Evolutionary conservation across 2,797 vertebrate species (phyloP).

Genomic region (Acridotheres tristis): DNA sequence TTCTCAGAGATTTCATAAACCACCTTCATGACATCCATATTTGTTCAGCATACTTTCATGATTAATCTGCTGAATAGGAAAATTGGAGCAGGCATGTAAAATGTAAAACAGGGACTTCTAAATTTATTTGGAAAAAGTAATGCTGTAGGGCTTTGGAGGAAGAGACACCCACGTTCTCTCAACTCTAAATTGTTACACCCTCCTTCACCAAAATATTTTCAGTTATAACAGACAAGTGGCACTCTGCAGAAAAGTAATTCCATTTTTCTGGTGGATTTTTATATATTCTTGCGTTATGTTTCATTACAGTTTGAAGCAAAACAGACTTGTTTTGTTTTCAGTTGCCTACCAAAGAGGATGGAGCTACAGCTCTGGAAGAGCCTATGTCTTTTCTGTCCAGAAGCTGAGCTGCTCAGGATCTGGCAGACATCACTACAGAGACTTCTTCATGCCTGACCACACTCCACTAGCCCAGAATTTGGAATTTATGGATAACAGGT

Average conservation of each 20-base stretch:
- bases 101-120: neutral
- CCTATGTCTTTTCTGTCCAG: neutral
- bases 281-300: neutral
- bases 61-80: neutral
- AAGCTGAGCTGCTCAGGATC: neutral
- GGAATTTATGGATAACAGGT: neutral
- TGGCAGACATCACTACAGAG: neutral
- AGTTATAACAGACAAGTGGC: neutral
- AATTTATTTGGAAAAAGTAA: neutral
- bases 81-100: neutral
- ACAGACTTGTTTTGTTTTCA: neutral
- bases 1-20: constrained; percentile 30
- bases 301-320: neutral
- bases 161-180: neutral
- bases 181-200: neutral
- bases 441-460: neutral
- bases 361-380: neutral
- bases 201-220: neutral
- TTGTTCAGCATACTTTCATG: neutral
- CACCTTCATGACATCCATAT: neutral
- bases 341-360: neutral
- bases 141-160: neutral
- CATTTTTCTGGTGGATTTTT: neutral
- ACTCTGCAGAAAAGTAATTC: neutral
- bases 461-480: neutral